Conservation (phyloP, 2,888 invertebrate genomes). For the Coenonympha arcania region DNA sequence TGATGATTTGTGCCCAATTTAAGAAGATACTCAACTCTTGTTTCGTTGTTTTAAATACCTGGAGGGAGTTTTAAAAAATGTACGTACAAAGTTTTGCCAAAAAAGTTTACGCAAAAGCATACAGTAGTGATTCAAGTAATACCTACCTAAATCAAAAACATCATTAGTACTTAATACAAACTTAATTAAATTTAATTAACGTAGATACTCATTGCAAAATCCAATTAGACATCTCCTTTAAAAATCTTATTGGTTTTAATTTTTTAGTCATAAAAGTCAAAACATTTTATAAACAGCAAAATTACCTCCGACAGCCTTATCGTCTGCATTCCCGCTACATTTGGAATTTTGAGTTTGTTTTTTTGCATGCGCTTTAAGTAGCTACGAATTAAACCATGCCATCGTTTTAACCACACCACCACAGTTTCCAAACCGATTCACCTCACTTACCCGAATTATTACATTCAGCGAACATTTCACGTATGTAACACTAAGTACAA, state of each 20-base stretch:
- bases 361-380: slow-evolving; percentile 57
- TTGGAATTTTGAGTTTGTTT: slow-evolving; percentile 24
- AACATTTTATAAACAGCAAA: slow-evolving; percentile 3
- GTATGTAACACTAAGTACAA: slow-evolving; percentile 27
- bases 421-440: slow-evolving; percentile 54
- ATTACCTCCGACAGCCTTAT: slow-evolving; percentile 22
- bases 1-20: too few species aligned
- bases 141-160: not conserved
- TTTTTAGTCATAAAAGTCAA: slow-evolving; percentile 3
- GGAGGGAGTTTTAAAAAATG: too few species aligned
- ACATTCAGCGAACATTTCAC: slow-evolving; percentile 36
- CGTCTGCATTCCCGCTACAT: slow-evolving; percentile 36
- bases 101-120: not conserved
- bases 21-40: too few species aligned
- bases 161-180: not conserved
- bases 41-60: too few species aligned
- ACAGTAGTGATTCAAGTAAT: too few species aligned
- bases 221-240: not conserved
- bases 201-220: too few species aligned
- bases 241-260: not conserved
- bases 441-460: slow-evolving; percentile 63
- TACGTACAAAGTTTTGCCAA: not conserved
- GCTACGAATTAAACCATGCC: slow-evolving; percentile 49
- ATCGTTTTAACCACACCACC: slow-evolving; percentile 63
- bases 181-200: too few species aligned